phyloP scores from a whole-genome alignment of 2,888 invertebrate species.

The Lysandra bellargus region DNA sequence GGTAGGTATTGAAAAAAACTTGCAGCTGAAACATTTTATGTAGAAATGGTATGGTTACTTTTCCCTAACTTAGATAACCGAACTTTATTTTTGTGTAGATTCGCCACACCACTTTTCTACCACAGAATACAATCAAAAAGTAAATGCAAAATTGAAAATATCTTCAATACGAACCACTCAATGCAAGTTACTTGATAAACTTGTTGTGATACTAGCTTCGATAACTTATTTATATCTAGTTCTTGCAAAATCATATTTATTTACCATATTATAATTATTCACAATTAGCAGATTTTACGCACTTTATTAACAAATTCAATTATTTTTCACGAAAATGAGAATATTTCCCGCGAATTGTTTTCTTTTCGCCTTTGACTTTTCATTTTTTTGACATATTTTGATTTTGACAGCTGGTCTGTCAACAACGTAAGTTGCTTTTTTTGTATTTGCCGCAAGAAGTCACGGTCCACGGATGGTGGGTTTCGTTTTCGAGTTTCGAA shows the following conservation, averaged over 20 bases:
- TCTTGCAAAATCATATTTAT: conserved; percentile 50
- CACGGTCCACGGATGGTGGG: too few species aligned
- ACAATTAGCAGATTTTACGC: neutral
- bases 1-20: conserved; percentile 59
- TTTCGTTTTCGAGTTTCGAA: too few species aligned
- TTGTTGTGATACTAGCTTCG: conserved; percentile 52
- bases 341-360: neutral
- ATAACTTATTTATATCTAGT: conserved; percentile 49
- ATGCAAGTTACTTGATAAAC: conserved; percentile 62
- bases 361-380: too few species aligned
- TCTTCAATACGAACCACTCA: conserved; percentile 58
- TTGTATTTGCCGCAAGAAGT: too few species aligned
- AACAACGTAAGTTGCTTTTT: too few species aligned
- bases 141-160: neutral
- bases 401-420: too few species aligned
- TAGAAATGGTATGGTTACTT: neutral
- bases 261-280: conserved; percentile 11
- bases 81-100: neutral
- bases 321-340: neutral
- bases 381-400: neutral
- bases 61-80: neutral
- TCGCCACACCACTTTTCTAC: neutral
- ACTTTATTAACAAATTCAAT: neutral
- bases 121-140: neutral
- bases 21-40: conserved; percentile 56